phyloP scores from a whole-genome alignment of 2,797 vertebrate species.

The Gymnopithys bicolor region DNA sequence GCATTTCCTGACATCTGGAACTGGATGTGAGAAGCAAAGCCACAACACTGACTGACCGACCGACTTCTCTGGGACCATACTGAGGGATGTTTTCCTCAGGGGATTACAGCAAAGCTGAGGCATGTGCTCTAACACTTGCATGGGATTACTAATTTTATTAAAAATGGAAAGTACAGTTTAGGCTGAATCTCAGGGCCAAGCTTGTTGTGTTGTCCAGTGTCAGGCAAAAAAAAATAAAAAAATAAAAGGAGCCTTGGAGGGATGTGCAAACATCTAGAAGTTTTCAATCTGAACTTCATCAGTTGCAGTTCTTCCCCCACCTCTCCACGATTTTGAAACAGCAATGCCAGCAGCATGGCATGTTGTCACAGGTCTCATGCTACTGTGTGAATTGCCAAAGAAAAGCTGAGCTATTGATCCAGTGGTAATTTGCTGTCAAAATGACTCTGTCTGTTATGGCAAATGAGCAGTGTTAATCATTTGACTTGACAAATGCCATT shows the following conservation, averaged over 20 bases:
- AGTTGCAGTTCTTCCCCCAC: background rate
- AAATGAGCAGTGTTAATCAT: slow-evolving; percentile 62
- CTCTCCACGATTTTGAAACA: slow-evolving; percentile 9
- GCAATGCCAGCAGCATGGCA: slow-evolving; percentile 43
- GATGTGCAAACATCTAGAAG: background rate
- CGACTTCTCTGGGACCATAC: background rate
- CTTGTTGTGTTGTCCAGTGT: background rate
- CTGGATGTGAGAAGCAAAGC: slow-evolving; percentile 20
- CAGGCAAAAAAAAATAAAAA: background rate
- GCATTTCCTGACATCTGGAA: slow-evolving; percentile 54
- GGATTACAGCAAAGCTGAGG: slow-evolving; percentile 48
- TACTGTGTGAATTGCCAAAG: slow-evolving; percentile 39
- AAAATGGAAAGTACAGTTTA: slow-evolving; percentile 36
- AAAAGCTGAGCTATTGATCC: slow-evolving; percentile 70
- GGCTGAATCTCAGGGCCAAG: background rate
- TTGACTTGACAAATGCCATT: slow-evolving; percentile 39
- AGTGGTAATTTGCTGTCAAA: slow-evolving; percentile 69
- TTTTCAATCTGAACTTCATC: background rate
- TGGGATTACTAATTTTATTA: slow-evolving; percentile 52
- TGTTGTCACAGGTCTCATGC: slow-evolving; percentile 50
- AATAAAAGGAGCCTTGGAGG: background rate
- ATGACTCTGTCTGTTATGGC: slow-evolving; percentile 53
- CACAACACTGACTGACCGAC: background rate
- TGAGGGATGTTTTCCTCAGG: slow-evolving; percentile 6
- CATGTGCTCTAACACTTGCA: slow-evolving; percentile 46